These are phyloP conservation scores for Hybognathus amarus DNA, from an alignment of 2,797 vertebrate species.

Conservation along the genomic window DNA sequence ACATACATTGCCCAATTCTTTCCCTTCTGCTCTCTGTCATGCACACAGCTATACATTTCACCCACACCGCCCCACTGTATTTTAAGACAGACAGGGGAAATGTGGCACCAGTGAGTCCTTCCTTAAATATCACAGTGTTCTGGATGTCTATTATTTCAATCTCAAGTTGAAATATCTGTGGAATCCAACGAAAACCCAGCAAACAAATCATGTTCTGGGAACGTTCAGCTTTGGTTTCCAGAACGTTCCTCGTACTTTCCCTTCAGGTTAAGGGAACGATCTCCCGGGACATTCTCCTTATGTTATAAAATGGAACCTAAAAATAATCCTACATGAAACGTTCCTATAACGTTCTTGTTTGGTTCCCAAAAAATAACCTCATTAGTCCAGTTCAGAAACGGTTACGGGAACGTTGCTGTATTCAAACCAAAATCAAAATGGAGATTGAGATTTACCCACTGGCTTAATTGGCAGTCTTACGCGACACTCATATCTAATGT, in stretches of 20 bases:
- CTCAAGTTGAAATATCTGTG: background rate
- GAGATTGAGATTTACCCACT: background rate
- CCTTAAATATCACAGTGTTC: background rate
- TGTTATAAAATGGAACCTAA: too few relatives aligned
- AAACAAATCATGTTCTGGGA: too few relatives aligned
- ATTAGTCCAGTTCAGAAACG: too few relatives aligned
- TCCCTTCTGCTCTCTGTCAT: constrained; percentile 27
- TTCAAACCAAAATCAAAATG: background rate
- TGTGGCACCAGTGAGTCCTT: background rate
- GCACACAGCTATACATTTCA: background rate
- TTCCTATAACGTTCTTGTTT: too few relatives aligned
- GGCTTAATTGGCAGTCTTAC: constrained; percentile 6
- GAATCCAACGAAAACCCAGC: background rate
- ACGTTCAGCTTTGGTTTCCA: too few relatives aligned
- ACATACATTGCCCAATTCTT: background rate
- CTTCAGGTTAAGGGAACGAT: too few relatives aligned
- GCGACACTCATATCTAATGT: background rate
- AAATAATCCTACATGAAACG: too few relatives aligned
- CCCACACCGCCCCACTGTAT: background rate
- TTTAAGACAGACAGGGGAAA: constrained; percentile 28
- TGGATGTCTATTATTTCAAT: background rate
- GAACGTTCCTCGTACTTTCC: too few relatives aligned
- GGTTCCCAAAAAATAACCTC: too few relatives aligned
- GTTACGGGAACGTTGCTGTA: too few relatives aligned
- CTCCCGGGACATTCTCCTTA: too few relatives aligned